Conservation (phyloP, 2,113 vertebrate genomes). For the Heptranchias perlo region DNA sequence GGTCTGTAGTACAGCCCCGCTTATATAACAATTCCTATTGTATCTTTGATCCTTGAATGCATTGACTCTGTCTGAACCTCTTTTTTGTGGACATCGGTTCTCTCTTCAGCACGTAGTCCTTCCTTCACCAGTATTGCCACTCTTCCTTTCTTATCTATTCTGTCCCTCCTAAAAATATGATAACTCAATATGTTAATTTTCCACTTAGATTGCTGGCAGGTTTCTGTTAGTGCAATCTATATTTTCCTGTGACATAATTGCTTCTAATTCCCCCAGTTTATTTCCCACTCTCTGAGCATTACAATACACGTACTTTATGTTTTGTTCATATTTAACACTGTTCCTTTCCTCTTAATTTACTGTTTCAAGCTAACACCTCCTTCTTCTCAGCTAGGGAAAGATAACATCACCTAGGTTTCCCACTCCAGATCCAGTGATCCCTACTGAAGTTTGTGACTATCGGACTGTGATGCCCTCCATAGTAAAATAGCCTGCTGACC, state of each 20-base stretch:
- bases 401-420: background rate
- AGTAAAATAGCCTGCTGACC: too few relatives aligned
- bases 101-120: background rate
- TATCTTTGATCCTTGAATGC: background rate
- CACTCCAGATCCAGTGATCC: background rate
- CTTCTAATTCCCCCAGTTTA: background rate
- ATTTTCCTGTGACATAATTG: background rate
- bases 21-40: background rate
- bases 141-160: background rate
- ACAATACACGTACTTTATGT: background rate
- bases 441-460: background rate
- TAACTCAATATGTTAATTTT: background rate
- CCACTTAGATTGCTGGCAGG: background rate
- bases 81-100: background rate
- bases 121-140: background rate
- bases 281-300: background rate
- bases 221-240: background rate
- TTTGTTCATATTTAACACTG: background rate
- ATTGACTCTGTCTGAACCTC: background rate
- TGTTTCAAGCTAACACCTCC: background rate
- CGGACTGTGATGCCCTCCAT: background rate
- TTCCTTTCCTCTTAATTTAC: background rate
- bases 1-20: background rate
- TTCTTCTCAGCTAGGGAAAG: background rate
- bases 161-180: background rate